Evolutionary conservation across 2,113 vertebrate genomes (phyloP), one percentile per base, ranked within the genome.

Genomic region (Guaruba guarouba): DNA sequence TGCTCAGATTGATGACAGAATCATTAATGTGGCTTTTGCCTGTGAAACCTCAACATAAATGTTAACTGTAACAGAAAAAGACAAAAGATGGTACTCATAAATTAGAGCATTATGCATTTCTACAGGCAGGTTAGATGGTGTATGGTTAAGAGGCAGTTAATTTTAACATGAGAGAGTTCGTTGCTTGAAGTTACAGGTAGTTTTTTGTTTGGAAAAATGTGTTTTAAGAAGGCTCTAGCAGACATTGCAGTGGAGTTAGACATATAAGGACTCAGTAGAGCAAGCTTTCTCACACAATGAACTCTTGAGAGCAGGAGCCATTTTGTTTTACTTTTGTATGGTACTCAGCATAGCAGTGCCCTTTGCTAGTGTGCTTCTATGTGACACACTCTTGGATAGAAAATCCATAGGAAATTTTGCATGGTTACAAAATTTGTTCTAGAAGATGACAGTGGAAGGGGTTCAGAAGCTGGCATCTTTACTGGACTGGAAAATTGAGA

Each of bases 251-350:
- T 77, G 51, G 59, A 83, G 44, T 82, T 90, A 79, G 79, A 90
- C 84, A 62, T 92, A 82, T 69, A 96, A 95, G 85, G 93, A 77
- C 79, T 57, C 79, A 82, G 14, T 2, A 79, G 57, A 89, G 62
- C 11, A 49, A 63, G 51, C 71, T 90, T 96, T 68, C 67, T 77
- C 78, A 35, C 28, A 43, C 41, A 2, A 13, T 52, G 63, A 93
- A 37, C 37, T n/a, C 63, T 49, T 64, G 29, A 66, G 68, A 74
- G 64, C 49, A 82, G 46, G 51, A 93, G 33, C 46, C 46, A 77
- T 90, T 90, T 82, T 86, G 48, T n/a, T 84, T 78, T 62, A 41
- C 25, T 28, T 46, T 68, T 69, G 31, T 64, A 17, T 39, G 68
- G 90, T 39, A 27, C 46, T 86, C 88, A 73, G 59, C 71, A 78